Evolutionary conservation across 2,113 vertebrate species (phyloP), one percentile per base, ranked within the genome.

Genomic region (Tauraco erythrolophus): DNA sequence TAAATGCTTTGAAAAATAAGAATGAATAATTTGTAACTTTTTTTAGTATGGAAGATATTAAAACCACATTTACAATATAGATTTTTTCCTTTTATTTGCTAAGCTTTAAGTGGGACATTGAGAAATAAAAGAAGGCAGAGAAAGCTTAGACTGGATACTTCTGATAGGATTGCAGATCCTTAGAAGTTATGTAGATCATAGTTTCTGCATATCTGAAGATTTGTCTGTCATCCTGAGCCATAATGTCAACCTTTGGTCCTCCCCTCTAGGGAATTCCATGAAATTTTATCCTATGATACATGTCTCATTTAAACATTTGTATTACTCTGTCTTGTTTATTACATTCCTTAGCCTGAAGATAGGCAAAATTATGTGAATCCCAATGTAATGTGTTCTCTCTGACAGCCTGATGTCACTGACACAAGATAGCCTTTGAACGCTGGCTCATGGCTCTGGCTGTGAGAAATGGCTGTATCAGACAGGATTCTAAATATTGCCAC

Each of bases 291-390:
- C 39, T 77, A 37, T 92, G 88, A 96, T 90, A 58, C 46, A 78
- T 60, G 43, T 72, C 87, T 90, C 1, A 0, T 91, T 81, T 84
- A 84, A 92, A 68, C 22, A 68, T 94, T 94, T 77, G 48, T 84
- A 75, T 74, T 93, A 28, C 35, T 89, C 22, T 68, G 27, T 48
- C 51, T 88, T 87, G n/a, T 92, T 81, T 89, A 91, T 94, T 91
- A 64, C 64, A 91, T 93, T 94, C 45, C 78, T 83, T 91, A 92
- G 84, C 89, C 95, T 86, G 93, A 92, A 97, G 95, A 81, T 51
- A 89, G 4, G 35, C 60, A 92, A 82, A 91, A 87, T 79, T 68
- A 60, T 33, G 35, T 54, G 81, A 72, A 54, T 88, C 90, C 50
- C 30, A 70, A 6, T 69, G 53, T 72, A 93, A 85, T 30, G 43